Evolutionary conservation across 2,113 vertebrate genomes (phyloP), one percentile per base, ranked within the genome.

Genomic region (Lampris incognitus): DNA sequence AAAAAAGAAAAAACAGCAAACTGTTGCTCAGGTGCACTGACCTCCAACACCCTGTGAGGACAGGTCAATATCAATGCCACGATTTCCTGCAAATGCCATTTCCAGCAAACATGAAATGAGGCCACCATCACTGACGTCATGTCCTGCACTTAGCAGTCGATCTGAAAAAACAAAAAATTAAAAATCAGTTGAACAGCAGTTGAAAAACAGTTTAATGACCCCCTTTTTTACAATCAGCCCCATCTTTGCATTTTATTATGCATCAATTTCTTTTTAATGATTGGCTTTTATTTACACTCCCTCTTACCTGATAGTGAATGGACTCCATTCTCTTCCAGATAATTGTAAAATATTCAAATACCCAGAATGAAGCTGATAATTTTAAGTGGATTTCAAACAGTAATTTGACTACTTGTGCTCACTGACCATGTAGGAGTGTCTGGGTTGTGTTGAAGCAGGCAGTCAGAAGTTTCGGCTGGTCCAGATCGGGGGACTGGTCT

Each of bases 31-130:
- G 9, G 52, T 38, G 44, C 24, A 74, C 93, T 91, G 9, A 97
- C 97, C 94, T 70, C 91, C 87, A 2, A 79, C 39, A 9, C 90
- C 94, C 1, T 90, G 64, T 1, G 93, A 94, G 0, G 81, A 76
- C 56, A 97, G 37, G 6, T 96, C 94, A 6, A 95, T 91, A 0
- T 93, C 93, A 49, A 97, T 91, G 1, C 97, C 97, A 71, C 93
- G 94, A 78, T 98, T 98, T 61, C 97, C 97, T 3, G 96, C 96
- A 82, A 98, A 96, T 2, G 96, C 97, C 97, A 97, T 97, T 87
- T 98, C 97, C 10, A 98, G 89, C 67, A 97, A 68, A 78, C 96
- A 97, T 60, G 95, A 94, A 79, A 98, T 79, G 9, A 97, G 93
- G 1, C 97, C 97, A 38, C 97, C 97, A 1, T 98, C 97, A 0